A percentile compares a stretch with the other conserved stretches of the same genome.
Evolutionary conservation across 2,888 invertebrate species (phyloP).

Genomic region (Scaptomyza reducta): DNA sequence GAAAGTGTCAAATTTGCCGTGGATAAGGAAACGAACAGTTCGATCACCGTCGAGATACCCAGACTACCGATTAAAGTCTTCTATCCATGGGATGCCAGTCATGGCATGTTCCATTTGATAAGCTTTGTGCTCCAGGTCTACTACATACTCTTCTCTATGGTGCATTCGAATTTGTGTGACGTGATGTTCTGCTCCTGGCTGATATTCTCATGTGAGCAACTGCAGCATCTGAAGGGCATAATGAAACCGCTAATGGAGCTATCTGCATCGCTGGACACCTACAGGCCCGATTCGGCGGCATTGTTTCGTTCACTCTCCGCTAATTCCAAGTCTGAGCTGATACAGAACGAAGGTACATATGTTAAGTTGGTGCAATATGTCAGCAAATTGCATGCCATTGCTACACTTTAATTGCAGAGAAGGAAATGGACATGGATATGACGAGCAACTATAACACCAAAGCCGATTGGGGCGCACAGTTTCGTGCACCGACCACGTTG

Average conservation of each 20-base stretch:
- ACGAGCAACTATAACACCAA: constrained; percentile 91
- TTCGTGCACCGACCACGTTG: constrained; percentile 88
- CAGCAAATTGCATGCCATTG: constrained; percentile 20
- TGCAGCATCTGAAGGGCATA: constrained; percentile 93
- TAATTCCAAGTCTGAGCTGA: constrained; percentile 84
- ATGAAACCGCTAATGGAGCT: constrained; percentile 95
- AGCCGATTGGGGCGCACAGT: constrained; percentile 91
- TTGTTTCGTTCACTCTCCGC: constrained; percentile 87
- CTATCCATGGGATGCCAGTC: constrained; percentile 91
- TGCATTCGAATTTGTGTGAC: constrained; percentile 87
- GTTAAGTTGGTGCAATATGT: not conserved
- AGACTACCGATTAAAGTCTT: constrained; percentile 90
- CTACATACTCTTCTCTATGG: constrained; percentile 88
- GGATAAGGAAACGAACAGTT: constrained; percentile 90
- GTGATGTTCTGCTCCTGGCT: constrained; percentile 93
- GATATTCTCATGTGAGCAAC: constrained; percentile 93
- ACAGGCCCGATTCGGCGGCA: constrained; percentile 89
- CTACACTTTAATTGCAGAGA: constrained; percentile 70
- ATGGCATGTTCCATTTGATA: constrained; percentile 88
- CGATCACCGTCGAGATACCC: constrained; percentile 88
- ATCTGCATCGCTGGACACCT: constrained; percentile 92
- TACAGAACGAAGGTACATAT: constrained; percentile 82
- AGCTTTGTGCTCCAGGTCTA: constrained; percentile 89
- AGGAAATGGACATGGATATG: constrained; percentile 88
- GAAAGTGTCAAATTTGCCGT: constrained; percentile 89